Percentiles rank a stretch among this genome's conserved stretches.
These are phyloP conservation scores for Eulithis testata DNA, from an alignment of 2,888 invertebrate genomes.

Conservation along the genomic window DNA sequence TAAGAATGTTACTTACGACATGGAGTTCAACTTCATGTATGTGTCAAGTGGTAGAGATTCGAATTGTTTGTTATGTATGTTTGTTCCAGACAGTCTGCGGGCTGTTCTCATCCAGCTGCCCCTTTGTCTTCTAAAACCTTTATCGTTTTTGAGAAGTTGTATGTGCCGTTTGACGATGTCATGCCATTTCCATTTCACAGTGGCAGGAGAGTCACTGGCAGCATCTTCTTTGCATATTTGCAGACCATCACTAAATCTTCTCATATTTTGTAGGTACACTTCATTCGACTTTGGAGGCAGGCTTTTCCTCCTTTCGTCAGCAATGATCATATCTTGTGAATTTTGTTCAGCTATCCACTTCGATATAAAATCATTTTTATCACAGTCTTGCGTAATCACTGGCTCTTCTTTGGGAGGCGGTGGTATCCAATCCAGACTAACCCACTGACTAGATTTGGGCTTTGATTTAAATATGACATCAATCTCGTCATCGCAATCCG, in stretches of 20 bases:
- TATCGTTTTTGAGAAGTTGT: slow-evolving; percentile 76
- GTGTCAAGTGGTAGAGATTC: slow-evolving; percentile 68
- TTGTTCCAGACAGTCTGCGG: slow-evolving; percentile 72
- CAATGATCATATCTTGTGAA: slow-evolving; percentile 72
- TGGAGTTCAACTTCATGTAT: slow-evolving; percentile 77
- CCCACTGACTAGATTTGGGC: slow-evolving; percentile 85
- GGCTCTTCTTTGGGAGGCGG: slow-evolving; percentile 81
- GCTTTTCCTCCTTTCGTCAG: slow-evolving; percentile 78
- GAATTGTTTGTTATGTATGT: slow-evolving; percentile 62
- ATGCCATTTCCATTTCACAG: slow-evolving; percentile 82
- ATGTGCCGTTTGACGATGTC: slow-evolving; percentile 81
- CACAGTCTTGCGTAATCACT: slow-evolving; percentile 80
- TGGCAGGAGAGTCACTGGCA: slow-evolving; percentile 80
- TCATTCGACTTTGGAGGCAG: slow-evolving; percentile 82
- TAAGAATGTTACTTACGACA: slow-evolving; percentile 72
- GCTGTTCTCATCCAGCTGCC: slow-evolving; percentile 80
- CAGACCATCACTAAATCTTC: slow-evolving; percentile 79
- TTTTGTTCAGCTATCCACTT: slow-evolving; percentile 84
- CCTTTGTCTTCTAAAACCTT: slow-evolving; percentile 77
- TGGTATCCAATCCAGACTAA: slow-evolving; percentile 83
- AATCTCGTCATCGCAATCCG: slow-evolving; percentile 81
- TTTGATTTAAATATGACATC: slow-evolving; percentile 84
- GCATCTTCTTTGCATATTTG: slow-evolving; percentile 83
- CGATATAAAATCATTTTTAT: slow-evolving; percentile 82
- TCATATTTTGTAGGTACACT: slow-evolving; percentile 78